phyloP scores from a whole-genome alignment of 2,113 vertebrate species.

The Cheilinus undulatus region DNA sequence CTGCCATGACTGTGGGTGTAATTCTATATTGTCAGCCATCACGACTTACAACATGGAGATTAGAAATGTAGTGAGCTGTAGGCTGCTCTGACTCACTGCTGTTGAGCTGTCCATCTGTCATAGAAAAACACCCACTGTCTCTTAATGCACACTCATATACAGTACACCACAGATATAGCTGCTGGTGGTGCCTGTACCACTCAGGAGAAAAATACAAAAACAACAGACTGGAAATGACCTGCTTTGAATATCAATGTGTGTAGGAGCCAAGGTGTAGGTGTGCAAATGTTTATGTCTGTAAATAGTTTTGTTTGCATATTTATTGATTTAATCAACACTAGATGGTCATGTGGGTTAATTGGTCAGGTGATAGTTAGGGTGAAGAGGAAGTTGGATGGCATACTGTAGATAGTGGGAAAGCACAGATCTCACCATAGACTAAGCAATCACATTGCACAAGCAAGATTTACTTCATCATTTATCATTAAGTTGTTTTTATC shows the following conservation, averaged over 20 bases:
- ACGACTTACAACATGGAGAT: slow-evolving; percentile 54
- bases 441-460: too few species aligned
- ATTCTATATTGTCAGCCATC: slow-evolving; percentile 64
- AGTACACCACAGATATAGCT: not conserved
- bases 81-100: slow-evolving; percentile 56
- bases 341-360: too few species aligned
- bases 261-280: not conserved
- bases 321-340: too few species aligned
- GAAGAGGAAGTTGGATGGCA: too few species aligned
- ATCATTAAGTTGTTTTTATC: too few species aligned
- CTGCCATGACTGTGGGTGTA: slow-evolving; percentile 59
- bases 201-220: slow-evolving; percentile 13
- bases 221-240: not conserved
- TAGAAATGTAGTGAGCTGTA: slow-evolving; percentile 42
- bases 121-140: slow-evolving; percentile 42
- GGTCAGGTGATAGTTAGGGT: too few species aligned
- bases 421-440: too few species aligned
- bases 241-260: slow-evolving; percentile 5
- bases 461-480: too few species aligned
- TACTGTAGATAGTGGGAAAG: too few species aligned
- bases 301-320: too few species aligned
- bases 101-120: slow-evolving; percentile 51
- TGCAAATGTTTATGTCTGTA: too few species aligned
- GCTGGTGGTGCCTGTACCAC: slow-evolving; percentile 17
- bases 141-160: slow-evolving; percentile 15